phyloP scores from a whole-genome alignment of 2,113 vertebrate species.

The Rhea pennata region DNA sequence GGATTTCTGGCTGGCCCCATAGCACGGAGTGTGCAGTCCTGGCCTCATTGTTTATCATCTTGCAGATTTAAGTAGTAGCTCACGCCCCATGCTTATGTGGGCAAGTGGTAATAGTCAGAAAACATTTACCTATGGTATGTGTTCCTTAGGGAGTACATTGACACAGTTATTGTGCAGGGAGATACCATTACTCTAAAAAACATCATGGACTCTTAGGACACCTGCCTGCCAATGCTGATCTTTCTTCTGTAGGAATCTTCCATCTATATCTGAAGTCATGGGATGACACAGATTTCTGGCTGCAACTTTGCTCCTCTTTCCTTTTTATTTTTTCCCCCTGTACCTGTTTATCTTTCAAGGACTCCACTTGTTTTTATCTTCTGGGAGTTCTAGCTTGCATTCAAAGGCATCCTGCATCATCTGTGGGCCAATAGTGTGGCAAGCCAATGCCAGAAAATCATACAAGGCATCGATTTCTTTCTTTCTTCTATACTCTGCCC shows the following conservation, averaged over 20 bases:
- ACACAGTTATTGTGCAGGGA: not conserved
- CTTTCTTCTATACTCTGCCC: not conserved
- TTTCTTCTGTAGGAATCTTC: not conserved
- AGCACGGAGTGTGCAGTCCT: not conserved
- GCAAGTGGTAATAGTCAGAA: not conserved
- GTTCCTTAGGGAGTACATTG: not conserved
- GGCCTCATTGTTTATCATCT: not conserved
- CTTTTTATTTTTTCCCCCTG: not conserved
- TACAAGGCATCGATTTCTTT: not conserved
- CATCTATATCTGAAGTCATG: not conserved
- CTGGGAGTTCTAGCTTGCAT: not conserved
- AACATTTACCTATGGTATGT: not conserved
- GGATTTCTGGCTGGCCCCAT: not conserved
- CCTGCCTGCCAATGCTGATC: not conserved
- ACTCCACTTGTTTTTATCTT: not conserved
- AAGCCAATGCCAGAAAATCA: not conserved
- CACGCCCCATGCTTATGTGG: not conserved
- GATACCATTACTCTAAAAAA: not conserved
- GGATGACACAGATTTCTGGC: not conserved
- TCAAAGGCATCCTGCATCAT: not conserved
- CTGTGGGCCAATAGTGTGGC: not conserved
- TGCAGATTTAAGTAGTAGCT: not conserved
- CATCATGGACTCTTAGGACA: not conserved
- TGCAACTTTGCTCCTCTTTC: not conserved
- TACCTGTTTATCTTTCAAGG: not conserved